Conservation (phyloP, 53 echinoderm and acorn worm species). For the Temnopleurus reevesii region DNA sequence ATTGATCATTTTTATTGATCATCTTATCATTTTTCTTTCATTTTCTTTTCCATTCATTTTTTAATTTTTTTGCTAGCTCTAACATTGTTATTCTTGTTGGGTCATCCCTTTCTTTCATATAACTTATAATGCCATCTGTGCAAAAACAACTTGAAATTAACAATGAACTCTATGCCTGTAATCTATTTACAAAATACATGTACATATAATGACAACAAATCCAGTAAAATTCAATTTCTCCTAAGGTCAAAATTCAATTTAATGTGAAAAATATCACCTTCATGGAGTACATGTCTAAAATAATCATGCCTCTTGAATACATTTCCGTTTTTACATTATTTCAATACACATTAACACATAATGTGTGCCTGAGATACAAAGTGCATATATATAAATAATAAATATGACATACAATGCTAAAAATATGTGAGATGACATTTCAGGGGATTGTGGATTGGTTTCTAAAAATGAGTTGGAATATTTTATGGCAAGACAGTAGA, state of each 20-base stretch:
- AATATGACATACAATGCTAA: background rate
- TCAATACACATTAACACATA: conserved; percentile 8
- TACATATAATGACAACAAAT: background rate
- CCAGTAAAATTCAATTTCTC: background rate
- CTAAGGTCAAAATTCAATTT: background rate
- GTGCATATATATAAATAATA: conserved; percentile 35
- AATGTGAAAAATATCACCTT: too few species aligned
- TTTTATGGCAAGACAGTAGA: conserved; percentile 38
- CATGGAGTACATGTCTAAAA: too few species aligned
- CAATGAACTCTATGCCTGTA: background rate
- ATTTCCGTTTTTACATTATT: conserved; percentile 20
- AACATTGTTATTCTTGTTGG: too few species aligned
- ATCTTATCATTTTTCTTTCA: too few species aligned
- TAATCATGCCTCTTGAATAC: too few species aligned
- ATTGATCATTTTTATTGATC: too few species aligned
- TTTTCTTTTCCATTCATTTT: too few species aligned
- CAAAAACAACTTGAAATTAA: background rate
- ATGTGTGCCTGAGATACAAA: conserved; percentile 27
- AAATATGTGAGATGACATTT: background rate
- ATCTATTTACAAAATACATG: background rate
- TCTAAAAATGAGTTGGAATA: conserved; percentile 6
- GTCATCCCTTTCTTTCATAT: too few species aligned
- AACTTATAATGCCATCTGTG: too few species aligned
- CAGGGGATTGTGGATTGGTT: background rate
- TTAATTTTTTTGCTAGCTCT: background rate